Conservation (phyloP, 2,888 invertebrate genomes). For the Hesperia comma region DNA sequence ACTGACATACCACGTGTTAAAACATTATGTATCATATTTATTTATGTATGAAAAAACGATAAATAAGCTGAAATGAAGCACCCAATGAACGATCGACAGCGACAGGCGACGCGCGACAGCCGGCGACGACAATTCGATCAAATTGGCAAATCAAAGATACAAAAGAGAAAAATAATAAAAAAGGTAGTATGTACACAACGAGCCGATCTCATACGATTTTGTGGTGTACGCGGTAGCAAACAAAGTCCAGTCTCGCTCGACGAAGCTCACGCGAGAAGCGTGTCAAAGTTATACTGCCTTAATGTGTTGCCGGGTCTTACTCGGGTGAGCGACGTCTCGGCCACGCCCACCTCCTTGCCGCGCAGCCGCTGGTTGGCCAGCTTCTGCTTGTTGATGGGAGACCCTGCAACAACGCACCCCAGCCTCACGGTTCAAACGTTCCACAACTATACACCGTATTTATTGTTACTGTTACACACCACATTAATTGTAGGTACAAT, state of each 20-base stretch:
- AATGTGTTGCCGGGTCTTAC: conserved; percentile 83
- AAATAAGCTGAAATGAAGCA: background rate
- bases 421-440: conserved; percentile 58
- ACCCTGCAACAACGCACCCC: conserved; percentile 84
- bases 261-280: conserved; percentile 61
- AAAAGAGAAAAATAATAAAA: conserved; percentile 14
- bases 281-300: conserved; percentile 71
- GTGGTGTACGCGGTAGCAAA: conserved; percentile 20
- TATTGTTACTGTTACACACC: no score
- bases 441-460: background rate
- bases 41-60: background rate
- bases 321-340: conserved; percentile 91
- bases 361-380: conserved; percentile 90
- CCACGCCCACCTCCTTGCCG: conserved; percentile 86
- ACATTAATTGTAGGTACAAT: no score
- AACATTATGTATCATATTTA: background rate
- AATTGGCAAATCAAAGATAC: conserved; percentile 4
- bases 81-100: background rate
- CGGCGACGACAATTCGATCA: background rate
- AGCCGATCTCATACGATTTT: conserved; percentile 3
- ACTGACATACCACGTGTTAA: background rate
- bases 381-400: conserved; percentile 92
- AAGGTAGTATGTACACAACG: conserved; percentile 17
- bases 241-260: conserved; percentile 49
- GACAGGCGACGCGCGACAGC: conserved; percentile 10